Base-by-base conservation (phyloP, 2,888 invertebrate genomes). In the Pseudococcus jackbeardsleyi region DNA sequence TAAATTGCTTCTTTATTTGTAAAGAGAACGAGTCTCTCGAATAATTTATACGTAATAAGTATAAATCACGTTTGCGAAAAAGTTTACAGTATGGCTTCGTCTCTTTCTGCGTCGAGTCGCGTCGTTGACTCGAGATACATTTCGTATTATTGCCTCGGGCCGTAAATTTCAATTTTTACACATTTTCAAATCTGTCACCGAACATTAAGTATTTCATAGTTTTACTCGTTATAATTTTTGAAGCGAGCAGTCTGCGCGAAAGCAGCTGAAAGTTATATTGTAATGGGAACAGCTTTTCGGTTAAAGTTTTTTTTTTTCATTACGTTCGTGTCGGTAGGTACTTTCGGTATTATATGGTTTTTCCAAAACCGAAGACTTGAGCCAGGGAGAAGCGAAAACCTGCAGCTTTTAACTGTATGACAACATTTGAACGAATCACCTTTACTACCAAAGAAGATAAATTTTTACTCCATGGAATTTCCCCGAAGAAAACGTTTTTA, bases 21-120 rank as follows among this genome's bases (percentile, higher is more conserved):
- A 22, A 22, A 64, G 22, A 22, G 64, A 64, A 22, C 22, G 22
- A 64, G 64, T 22, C 22, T 64, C 64, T 19, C 64, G 64, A 64
- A 64, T 64, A 64, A 64, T 64, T 64, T 64, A 64, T 64, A 64
- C 64, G 64, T 64, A 64, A 64, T 64, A 64, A 64, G 64, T 64
- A 64, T 64, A 64, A 64, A 64, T 64, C 64, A 64, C 64, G 22
- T 64, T 64, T 64, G 22, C 22, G 64, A 64, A 64, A 64, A 64
- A 64, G 22, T 64, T 64, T 64, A 19, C 22, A 50, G 50, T 50
- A 46, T 8, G 12, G 12, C 17, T 50, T 50, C 50, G 12, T 50
- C 50, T 12, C 15, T 17, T 50, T 50, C 50, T 50, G 11, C 22
- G 8, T 64, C 7, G 59, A n/a, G 59, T 22, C 26, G 26, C 19